phyloP scores from a whole-genome alignment of 2,888 invertebrate genomes.

The Alentia gelatinosa region DNA sequence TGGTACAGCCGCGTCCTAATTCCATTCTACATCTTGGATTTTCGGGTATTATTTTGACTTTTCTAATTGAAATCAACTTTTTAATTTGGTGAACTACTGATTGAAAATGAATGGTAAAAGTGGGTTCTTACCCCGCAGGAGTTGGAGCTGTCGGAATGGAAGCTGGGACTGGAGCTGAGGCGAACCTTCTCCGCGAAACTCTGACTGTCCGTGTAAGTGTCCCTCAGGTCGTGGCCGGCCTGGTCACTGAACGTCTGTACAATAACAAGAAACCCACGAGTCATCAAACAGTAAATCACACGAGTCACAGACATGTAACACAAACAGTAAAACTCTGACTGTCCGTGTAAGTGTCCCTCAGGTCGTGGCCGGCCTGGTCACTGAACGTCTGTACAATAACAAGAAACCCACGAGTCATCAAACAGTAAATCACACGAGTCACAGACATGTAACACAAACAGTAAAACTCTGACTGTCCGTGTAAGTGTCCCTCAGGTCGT shows the following conservation, averaged over 20 bases:
- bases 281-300: no score
- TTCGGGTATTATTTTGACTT: no score
- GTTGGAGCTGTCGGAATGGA: constrained; percentile 36
- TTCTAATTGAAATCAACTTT: no score
- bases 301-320: no score
- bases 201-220: not conserved
- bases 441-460: no score
- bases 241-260: not conserved
- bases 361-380: not conserved
- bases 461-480: not conserved
- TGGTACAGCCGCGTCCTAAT: no score
- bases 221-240: not conserved
- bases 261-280: no score
- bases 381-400: constrained; percentile 20
- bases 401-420: no score
- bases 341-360: not conserved
- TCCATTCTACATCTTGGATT: no score
- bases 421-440: no score
- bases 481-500: not conserved
- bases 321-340: not conserved
- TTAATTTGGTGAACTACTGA: no score
- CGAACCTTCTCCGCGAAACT: constrained; percentile 14
- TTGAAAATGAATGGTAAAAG: not conserved
- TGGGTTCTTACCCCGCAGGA: constrained; percentile 18
- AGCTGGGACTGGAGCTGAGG: constrained; percentile 1